phyloP scores from a whole-genome alignment of 2,888 invertebrate species.

The Epirrhoe alternata region DNA sequence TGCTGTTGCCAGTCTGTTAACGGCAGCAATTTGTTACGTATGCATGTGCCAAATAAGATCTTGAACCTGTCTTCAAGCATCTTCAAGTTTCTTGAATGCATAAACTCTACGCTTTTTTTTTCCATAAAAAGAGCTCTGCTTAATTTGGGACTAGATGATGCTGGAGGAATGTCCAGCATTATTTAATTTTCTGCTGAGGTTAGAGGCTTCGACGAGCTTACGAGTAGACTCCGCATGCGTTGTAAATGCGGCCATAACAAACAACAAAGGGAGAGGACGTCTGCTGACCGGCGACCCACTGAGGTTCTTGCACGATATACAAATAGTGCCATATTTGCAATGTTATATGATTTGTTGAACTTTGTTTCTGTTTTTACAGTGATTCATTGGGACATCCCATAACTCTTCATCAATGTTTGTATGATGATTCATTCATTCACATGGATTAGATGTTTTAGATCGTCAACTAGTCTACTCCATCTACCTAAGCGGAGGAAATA shows the following conservation, averaged over 20 bases:
- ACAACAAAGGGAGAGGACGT: constrained; percentile 43
- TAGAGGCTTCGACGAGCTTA: too few species aligned
- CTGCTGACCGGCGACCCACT: constrained; percentile 40
- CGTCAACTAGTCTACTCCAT: neutral
- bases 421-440: neutral
- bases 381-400: constrained; percentile 35
- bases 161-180: too few species aligned
- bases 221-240: neutral
- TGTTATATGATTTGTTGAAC: constrained; percentile 34
- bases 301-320: constrained; percentile 44
- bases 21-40: too few species aligned
- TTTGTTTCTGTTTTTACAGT: constrained; percentile 30
- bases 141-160: too few species aligned
- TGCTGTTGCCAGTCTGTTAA: neutral
- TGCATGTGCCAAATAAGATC: too few species aligned
- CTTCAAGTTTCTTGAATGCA: too few species aligned
- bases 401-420: neutral
- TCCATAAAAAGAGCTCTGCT: too few species aligned
- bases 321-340: constrained; percentile 44
- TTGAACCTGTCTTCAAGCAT: too few species aligned
- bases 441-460: neutral
- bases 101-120: too few species aligned
- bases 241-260: constrained; percentile 16
- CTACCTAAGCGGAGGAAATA: constrained; percentile 6
- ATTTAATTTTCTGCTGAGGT: too few species aligned